Evolutionary conservation across 2,797 vertebrate genomes (phyloP).

Genomic region (Takifugu ocellatus): DNA sequence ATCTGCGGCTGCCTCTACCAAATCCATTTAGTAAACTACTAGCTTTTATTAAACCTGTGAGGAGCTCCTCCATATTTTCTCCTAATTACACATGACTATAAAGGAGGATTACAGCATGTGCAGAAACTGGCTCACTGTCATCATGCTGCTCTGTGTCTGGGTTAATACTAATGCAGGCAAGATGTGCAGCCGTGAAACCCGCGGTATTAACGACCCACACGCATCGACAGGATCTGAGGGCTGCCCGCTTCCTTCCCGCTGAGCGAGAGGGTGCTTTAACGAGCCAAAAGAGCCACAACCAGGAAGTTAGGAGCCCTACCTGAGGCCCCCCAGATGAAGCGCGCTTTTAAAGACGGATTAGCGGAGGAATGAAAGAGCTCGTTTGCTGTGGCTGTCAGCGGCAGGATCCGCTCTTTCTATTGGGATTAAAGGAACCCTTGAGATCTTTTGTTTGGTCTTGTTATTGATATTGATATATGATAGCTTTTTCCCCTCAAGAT

Average conservation of each 20-base stretch:
- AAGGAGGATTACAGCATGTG: not conserved
- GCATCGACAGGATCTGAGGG: slow-evolving; percentile 59
- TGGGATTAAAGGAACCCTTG: slow-evolving; percentile 27
- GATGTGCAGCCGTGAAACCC: slow-evolving; percentile 59
- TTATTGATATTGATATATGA: slow-evolving; percentile 1
- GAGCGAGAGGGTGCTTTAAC: slow-evolving; percentile 57
- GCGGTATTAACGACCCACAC: slow-evolving; percentile 41
- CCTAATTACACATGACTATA: too few species aligned
- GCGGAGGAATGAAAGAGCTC: slow-evolving; percentile 10
- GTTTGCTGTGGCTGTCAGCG: slow-evolving; percentile 62
- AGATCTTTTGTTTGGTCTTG: slow-evolving; percentile 5
- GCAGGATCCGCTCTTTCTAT: slow-evolving; percentile 44
- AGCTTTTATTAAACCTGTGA: slow-evolving; percentile 4
- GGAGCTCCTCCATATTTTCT: too few species aligned
- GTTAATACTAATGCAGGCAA: slow-evolving; percentile 58
- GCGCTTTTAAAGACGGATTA: slow-evolving; percentile 49
- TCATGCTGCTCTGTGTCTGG: slow-evolving; percentile 50
- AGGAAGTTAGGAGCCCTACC: slow-evolving; percentile 66
- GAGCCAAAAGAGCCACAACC: slow-evolving; percentile 66
- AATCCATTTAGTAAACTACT: not conserved
- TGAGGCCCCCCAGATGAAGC: slow-evolving; percentile 52
- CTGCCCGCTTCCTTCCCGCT: slow-evolving; percentile 58
- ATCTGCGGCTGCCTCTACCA: slow-evolving; percentile 4
- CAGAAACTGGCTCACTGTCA: slow-evolving; percentile 23
- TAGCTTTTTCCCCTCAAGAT: not conserved